Conservation (phyloP, 2,888 invertebrate genomes). For the Callinectes sapidus region DNA sequence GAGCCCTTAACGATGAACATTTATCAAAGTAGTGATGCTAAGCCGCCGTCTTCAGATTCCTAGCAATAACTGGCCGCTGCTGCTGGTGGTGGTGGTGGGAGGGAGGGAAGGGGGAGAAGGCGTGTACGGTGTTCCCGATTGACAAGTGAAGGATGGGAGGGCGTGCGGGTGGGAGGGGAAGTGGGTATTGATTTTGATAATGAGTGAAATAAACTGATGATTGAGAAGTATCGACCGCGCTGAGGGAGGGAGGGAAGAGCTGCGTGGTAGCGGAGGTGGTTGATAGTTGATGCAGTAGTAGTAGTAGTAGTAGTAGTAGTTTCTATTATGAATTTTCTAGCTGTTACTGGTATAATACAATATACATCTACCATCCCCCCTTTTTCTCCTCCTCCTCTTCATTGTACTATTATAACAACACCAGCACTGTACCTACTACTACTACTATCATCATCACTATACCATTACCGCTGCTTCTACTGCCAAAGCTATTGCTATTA, state of each 20-base stretch:
- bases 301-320: neutral
- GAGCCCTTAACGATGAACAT: neutral
- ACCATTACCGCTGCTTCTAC: neutral
- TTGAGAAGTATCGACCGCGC: slow-evolving; percentile 55
- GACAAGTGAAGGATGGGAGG: slow-evolving; percentile 3
- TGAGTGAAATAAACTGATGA: slow-evolving; percentile 64
- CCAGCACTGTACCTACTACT: too few relatives aligned
- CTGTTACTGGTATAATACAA: neutral
- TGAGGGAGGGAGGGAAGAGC: neutral
- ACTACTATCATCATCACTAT: too few relatives aligned
- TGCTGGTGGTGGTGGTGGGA: too few relatives aligned
- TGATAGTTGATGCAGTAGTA: neutral
- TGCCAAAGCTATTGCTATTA: neutral
- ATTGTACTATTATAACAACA: too few relatives aligned
- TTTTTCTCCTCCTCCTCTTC: too few relatives aligned
- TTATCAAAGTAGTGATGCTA: neutral
- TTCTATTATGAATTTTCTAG: neutral
- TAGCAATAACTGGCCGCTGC: neutral
- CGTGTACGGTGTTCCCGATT: neutral
- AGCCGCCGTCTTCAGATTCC: neutral
- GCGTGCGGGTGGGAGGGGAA: neutral
- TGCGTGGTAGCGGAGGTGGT: neutral
- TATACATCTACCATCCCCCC: too few relatives aligned
- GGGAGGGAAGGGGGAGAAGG: neutral
- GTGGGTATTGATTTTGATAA: slow-evolving; percentile 57